phyloP scores from a whole-genome alignment of 2,888 invertebrate genomes.

The Ganaspis brasiliensis region DNA sequence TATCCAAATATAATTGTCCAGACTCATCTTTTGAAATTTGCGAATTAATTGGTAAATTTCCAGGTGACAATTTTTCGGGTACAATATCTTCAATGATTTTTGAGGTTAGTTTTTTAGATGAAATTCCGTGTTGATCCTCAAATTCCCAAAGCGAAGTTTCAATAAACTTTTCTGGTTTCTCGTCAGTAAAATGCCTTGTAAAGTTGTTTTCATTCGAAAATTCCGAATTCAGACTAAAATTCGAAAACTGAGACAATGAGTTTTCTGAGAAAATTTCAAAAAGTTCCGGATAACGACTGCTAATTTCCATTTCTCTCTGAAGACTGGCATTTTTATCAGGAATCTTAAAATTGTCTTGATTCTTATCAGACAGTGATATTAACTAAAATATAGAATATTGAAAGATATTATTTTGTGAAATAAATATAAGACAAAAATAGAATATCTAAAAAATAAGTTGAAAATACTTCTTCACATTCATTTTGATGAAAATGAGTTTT shows the following conservation, averaged over 20 bases:
- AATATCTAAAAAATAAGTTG: too few species aligned
- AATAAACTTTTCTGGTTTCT: neutral
- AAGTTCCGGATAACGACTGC: constrained; percentile 20
- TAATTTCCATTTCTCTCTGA: neutral
- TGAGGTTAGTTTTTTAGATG: neutral
- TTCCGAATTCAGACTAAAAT: neutral
- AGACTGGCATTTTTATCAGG: neutral
- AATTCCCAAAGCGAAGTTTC: neutral
- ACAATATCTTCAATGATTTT: neutral
- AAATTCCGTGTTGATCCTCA: neutral
- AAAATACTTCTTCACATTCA: constrained; percentile 17
- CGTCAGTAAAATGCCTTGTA: neutral
- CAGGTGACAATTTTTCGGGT: neutral
- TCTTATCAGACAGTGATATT: neutral
- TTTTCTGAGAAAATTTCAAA: constrained; percentile 30
- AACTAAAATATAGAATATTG: too few species aligned
- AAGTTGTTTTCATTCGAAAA: neutral
- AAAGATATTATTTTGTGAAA: too few species aligned
- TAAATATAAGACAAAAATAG: neutral
- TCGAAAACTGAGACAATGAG: neutral
- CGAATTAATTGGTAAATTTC: neutral
- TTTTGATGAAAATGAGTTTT: neutral
- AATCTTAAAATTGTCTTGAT: neutral
- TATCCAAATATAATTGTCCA: too few species aligned
- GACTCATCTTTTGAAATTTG: neutral